Evolutionary conservation across 2,113 vertebrate species (phyloP).

Genomic region (Struthio camelus): DNA sequence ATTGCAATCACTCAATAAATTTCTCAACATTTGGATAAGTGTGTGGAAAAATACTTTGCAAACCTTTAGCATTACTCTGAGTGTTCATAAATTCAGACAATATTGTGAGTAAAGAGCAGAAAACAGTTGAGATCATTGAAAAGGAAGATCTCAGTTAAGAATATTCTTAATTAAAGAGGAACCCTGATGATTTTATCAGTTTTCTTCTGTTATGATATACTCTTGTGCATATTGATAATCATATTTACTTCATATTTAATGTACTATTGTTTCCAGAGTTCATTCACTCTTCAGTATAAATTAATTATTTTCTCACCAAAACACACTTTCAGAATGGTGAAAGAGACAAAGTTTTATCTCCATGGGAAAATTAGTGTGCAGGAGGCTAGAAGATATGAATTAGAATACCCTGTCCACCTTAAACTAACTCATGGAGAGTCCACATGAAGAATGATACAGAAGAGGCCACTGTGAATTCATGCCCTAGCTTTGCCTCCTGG

Average conservation of each 20-base stretch:
- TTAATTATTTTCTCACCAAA: neutral
- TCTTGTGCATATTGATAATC: neutral
- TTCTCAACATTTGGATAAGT: neutral
- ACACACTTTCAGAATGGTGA: neutral
- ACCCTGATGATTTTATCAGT: neutral
- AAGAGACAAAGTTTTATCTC: neutral
- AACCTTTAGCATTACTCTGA: neutral
- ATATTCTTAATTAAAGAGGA: neutral
- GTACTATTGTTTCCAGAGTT: neutral
- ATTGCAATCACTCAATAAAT: neutral
- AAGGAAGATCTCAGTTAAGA: neutral
- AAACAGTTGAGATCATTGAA: neutral
- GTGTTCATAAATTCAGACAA: neutral
- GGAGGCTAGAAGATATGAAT: neutral
- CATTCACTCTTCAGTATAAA: neutral
- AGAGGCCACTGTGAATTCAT: neutral
- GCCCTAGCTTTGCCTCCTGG: neutral
- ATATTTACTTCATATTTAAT: neutral
- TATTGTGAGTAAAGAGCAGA: neutral
- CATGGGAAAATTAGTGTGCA: neutral
- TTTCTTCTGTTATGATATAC: neutral
- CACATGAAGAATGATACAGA: neutral
- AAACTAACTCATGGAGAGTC: neutral
- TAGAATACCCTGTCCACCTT: neutral
- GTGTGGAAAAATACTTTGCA: neutral